These are phyloP conservation scores for Myxocyprinus asiaticus DNA, from an alignment of 2,113 vertebrate species.

Conservation along the genomic window DNA sequence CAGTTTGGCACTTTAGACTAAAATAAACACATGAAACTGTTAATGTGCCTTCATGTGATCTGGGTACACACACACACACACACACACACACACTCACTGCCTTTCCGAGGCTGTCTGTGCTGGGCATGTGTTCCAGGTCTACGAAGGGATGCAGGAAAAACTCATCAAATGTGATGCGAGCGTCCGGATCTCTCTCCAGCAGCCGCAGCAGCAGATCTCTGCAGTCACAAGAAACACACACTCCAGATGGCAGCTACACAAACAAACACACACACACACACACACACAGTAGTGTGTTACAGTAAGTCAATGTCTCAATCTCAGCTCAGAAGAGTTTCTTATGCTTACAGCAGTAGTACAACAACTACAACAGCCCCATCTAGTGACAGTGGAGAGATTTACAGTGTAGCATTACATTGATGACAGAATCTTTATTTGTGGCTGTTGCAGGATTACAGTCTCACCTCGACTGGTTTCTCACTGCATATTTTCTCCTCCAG, in stretches of 20 bases:
- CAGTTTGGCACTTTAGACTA: no score
- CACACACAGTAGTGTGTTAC: not conserved
- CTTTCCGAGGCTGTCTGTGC: constrained; percentile 80
- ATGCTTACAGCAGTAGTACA: no score
- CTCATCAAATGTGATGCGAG: constrained; percentile 85
- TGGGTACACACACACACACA: not conserved
- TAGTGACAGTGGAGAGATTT: no score
- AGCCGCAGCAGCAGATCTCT: constrained; percentile 86
- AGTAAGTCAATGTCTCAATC: not conserved
- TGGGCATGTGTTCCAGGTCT: constrained; percentile 92
- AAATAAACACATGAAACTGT: not conserved
- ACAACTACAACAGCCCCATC: no score
- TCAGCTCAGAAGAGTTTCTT: not conserved
- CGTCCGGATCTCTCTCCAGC: constrained; percentile 84
- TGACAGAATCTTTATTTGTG: not conserved
- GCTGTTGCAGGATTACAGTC: not conserved
- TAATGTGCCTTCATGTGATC: no score
- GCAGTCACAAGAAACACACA: constrained; percentile 84
- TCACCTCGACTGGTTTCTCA: constrained; percentile 84
- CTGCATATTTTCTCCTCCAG: constrained; percentile 96
- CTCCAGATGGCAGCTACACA: constrained; percentile 83
- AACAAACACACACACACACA: constrained; percentile 55
- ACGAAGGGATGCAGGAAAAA: constrained; percentile 94
- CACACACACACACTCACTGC: constrained; percentile 77
- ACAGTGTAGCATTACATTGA: no score